Percentiles rank a stretch among this genome's conserved stretches.
These are phyloP conservation scores for Aramus guarauna DNA, from an alignment of 2,113 vertebrate genomes.

Conservation along the genomic window DNA sequence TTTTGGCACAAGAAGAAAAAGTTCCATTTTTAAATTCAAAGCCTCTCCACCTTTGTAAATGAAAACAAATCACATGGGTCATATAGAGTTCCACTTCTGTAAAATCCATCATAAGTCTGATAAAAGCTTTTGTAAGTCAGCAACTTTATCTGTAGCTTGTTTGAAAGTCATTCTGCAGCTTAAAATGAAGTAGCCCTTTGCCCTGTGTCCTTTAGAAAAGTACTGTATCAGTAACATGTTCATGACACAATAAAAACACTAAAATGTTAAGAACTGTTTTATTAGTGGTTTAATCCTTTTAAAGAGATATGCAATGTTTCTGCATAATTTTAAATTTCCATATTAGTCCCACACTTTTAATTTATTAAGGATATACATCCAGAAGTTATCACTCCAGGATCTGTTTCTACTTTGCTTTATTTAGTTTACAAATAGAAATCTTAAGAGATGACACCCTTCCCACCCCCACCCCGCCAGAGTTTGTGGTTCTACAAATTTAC, in stretches of 20 bases:
- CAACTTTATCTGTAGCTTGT: conserved; percentile 66
- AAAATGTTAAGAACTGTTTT: background rate
- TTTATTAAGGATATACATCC: background rate
- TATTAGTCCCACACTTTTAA: background rate
- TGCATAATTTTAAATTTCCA: background rate
- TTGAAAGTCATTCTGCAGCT: conserved; percentile 61
- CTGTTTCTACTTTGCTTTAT: background rate
- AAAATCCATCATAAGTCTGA: conserved; percentile 69
- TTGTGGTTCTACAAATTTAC: background rate
- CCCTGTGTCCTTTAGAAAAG: conserved; percentile 32
- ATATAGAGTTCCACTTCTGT: conserved; percentile 65
- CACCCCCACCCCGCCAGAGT: background rate
- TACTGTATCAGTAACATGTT: background rate
- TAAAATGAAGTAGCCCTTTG: conserved; percentile 43
- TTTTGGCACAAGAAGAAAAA: conserved; percentile 77
- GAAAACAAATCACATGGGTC: conserved; percentile 74
- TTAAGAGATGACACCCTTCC: background rate
- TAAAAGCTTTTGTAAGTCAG: conserved; percentile 72
- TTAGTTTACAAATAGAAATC: background rate
- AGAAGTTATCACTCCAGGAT: background rate
- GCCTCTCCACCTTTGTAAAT: conserved; percentile 70
- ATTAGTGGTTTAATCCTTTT: background rate
- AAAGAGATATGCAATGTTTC: background rate
- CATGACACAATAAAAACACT: background rate
- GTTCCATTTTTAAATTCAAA: conserved; percentile 78